Base-by-base conservation (phyloP, 1,140 invertebrate genomes). In the Palaemon carinicauda region DNA sequence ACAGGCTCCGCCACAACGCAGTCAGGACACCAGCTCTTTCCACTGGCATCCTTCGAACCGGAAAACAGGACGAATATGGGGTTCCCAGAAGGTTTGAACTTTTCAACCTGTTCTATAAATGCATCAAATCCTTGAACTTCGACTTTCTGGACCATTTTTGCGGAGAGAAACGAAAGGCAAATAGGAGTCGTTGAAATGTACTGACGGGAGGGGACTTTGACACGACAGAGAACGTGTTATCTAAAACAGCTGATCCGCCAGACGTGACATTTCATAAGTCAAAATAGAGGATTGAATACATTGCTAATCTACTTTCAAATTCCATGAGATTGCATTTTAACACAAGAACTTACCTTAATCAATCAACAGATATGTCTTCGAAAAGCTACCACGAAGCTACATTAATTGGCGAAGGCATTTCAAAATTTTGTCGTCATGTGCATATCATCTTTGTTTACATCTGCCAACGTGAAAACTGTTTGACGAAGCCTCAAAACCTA, bases 21-120 rank as follows among this genome's bases (percentile, higher is more conserved):
- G 87, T 93, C 92, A 5, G 92, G 92, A 80, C 92, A 92, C 92
- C 92, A 92, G 80, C 91, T 92, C 81, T 91, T 89, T 0, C 92
- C 92, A 51, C 89, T 89, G 17, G 75, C 88, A 24, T 90, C 90
- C 52, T 89, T 90, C 10, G 91, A 90, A 3, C 92, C 92, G 73
- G 90, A 91, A 89, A 92, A 92, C 65, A 91, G 87, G 12, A 91
- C 91, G 88, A 92, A 91, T 19, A 92, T 80, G 24, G 87, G 88
- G 74, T 91, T 91, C 0, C 83, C 89, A 0, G 82, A 69, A 4
- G 69, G 14, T 52, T 85, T 89, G 27, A 88, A 51, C 9, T 86
- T 54, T 3, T 87, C 88, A 7, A 89, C 15, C 3, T 88, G 60
- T 53, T 88, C 87, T 50, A 88, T 82, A 60, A 90, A 90, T 14